Percentiles rank a stretch among this genome's conserved stretches.
phyloP scores from a whole-genome alignment of 2,797 vertebrate species.

The Macropus fuliginosus region DNA sequence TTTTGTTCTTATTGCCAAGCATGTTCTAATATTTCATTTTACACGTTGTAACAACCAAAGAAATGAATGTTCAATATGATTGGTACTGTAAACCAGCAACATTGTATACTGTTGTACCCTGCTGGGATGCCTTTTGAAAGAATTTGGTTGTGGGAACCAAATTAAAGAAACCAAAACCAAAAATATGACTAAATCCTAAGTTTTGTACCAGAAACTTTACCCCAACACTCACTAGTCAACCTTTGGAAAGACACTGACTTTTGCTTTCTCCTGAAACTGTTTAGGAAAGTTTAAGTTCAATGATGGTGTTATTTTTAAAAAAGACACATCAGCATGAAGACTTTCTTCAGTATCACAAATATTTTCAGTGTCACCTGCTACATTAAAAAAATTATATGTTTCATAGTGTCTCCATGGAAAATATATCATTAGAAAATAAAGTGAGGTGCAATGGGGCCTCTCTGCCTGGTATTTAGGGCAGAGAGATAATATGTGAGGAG shows the following conservation, averaged over 20 bases:
- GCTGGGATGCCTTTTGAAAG: background rate
- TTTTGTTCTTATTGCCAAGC: background rate
- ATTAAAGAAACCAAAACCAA: background rate
- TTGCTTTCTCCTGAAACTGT: slow-evolving; percentile 30
- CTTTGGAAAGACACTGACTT: slow-evolving; percentile 38
- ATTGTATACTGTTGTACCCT: background rate
- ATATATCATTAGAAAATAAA: slow-evolving; percentile 11
- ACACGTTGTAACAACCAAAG: background rate
- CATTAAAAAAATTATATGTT: background rate
- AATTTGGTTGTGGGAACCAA: background rate
- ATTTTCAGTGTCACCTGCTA: background rate
- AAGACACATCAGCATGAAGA: background rate
- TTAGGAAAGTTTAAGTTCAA: slow-evolving; percentile 15
- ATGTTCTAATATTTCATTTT: background rate
- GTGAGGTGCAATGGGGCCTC: background rate
- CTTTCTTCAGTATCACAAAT: background rate
- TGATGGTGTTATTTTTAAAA: background rate
- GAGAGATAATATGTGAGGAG: background rate
- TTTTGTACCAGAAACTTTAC: background rate
- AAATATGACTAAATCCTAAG: background rate
- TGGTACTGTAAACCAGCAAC: background rate
- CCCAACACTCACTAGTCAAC: background rate
- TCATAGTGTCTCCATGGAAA: background rate
- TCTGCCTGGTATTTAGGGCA: background rate
- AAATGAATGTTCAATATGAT: background rate